Base-by-base conservation (phyloP, 2,113 vertebrate genomes). In the Paradoxurus hermaphroditus region DNA sequence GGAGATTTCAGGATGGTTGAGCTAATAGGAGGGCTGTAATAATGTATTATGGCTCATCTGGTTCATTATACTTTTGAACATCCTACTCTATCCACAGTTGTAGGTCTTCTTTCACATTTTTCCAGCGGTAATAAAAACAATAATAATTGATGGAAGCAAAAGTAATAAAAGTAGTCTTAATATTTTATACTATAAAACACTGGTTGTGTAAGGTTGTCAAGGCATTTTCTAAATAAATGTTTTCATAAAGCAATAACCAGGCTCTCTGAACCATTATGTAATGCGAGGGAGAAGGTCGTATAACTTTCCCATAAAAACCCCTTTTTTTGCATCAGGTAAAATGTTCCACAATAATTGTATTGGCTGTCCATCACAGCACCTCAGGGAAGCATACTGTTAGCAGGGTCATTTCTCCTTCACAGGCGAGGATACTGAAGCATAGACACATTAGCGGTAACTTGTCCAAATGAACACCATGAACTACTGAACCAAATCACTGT, bases 401-500 rank as follows among this genome's bases (percentile, higher is more conserved):
- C 86, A 92, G 97, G 97, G 96, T 97, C 97, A 93, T 97, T 97
- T 96, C 88, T 95, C 78, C 90, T 97, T 97, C 94, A 95, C 91
- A 96, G 83, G 36, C 49, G 92, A 97, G 56, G 39, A 96, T 88
- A 46, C 95, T 18, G 86, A 96, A 89, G 94, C 86, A 86, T 44
- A 95, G 86, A 92, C 93, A 95, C 94, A 96, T 98, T 96, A 97
- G 95, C 73, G 72, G 87, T 97, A 95, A 91, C 94, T 96, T 97
- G 97, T 97, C 96, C 96, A 96, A 97, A 96, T 97, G 97, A 97
- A 95, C 97, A 83, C 81, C 7, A 29, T 91, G 95, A 97, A 95
- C 97, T 95, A 96, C 94, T 96, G 97, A 97, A 97, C 97, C 96
- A 92, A 96, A 97, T 97, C 97, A 67, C 77, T 21, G 39, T 88